Conservation (phyloP, 2,888 invertebrate species). For the Torymus texanus region DNA sequence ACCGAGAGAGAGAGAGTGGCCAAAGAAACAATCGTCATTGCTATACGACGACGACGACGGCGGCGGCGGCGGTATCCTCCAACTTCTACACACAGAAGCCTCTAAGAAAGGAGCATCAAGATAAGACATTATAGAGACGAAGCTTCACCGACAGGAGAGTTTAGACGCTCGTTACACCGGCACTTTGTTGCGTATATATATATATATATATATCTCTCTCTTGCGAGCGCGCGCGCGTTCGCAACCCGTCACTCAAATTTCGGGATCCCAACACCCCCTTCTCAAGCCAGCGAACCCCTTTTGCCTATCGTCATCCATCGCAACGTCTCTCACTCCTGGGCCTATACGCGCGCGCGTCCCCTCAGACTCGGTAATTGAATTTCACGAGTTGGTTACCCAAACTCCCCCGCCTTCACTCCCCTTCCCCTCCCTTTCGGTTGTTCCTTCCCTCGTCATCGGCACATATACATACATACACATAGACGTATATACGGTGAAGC, state of each 20-base stretch:
- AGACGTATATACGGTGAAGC: neutral
- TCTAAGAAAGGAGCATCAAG: neutral
- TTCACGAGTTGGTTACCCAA: constrained; percentile 75
- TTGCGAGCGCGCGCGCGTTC: neutral
- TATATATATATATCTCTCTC: neutral
- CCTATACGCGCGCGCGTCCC: constrained; percentile 43
- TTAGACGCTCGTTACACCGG: neutral
- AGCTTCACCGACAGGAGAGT: constrained; percentile 26
- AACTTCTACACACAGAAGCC: no score
- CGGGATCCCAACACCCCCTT: neutral
- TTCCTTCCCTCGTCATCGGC: constrained; percentile 6
- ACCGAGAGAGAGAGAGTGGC: no score
- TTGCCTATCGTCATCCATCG: constrained; percentile 35
- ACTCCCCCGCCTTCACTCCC: constrained; percentile 60
- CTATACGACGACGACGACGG: no score
- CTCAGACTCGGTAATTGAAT: constrained; percentile 74
- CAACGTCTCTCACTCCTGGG: constrained; percentile 1
- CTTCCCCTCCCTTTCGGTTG: neutral
- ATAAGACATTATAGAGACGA: constrained; percentile 14
- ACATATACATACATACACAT: neutral
- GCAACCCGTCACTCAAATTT: constrained; percentile 47
- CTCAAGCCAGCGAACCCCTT: constrained; percentile 25
- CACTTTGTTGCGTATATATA: neutral
- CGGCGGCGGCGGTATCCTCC: no score
- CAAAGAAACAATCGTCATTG: no score